Conservation (phyloP, 92 coral and sea anemone species). For the Hydrozoanthus gracilis region DNA sequence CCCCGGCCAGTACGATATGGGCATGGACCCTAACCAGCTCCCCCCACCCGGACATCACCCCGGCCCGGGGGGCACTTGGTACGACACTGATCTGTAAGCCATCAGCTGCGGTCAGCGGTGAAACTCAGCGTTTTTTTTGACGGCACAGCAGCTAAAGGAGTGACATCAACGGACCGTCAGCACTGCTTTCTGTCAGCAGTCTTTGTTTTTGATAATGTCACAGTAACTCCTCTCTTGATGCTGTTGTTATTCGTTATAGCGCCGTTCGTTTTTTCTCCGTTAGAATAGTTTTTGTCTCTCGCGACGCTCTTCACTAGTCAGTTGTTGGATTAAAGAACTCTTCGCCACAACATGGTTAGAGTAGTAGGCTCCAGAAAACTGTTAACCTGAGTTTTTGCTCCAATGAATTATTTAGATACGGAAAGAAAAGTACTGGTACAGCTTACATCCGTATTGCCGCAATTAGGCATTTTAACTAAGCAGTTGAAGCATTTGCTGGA, state of each 20-base stretch:
- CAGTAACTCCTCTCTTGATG: background rate
- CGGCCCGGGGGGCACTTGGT: conserved; percentile 84
- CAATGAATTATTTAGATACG: background rate
- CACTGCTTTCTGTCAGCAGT: background rate
- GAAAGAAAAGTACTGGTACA: conserved; percentile 4
- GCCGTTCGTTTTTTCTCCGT: background rate
- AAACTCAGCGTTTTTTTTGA: background rate
- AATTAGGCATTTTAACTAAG: background rate
- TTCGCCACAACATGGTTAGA: background rate
- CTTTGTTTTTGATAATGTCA: background rate
- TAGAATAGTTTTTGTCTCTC: background rate
- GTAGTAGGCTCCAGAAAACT: background rate
- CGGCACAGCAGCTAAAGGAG: conserved; percentile 10
- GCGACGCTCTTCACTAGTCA: background rate
- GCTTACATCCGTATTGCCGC: background rate
- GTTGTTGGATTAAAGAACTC: background rate
- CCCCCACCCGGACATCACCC: conserved; percentile 81
- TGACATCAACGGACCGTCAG: background rate
- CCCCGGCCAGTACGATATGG: conserved; percentile 78
- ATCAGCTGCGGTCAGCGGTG: background rate
- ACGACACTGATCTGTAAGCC: conserved; percentile 81
- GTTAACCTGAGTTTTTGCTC: background rate
- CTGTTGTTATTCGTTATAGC: background rate
- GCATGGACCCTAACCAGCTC: conserved; percentile 69
- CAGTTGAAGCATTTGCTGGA: background rate